A percentile compares a stretch with the other conserved stretches of the same genome.
Evolutionary conservation across 1,140 invertebrate species (phyloP).

Genomic region (Trachymyrmex cornetzi): DNA sequence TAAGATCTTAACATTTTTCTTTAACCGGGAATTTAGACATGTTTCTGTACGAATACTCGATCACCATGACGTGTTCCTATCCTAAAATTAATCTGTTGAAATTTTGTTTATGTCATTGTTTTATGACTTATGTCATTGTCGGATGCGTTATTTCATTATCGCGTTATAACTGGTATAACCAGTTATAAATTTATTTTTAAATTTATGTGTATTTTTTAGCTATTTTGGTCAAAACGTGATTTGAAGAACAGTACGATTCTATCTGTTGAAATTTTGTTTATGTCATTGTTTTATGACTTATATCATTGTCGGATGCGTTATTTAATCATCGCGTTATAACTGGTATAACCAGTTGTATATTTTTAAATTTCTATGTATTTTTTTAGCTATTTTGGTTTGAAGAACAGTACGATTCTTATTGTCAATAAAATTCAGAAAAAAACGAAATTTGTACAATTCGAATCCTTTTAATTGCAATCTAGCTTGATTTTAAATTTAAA

Average conservation of each 20-base stretch:
- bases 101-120: slow-evolving; percentile 4
- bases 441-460: neutral
- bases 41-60: neutral
- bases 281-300: neutral
- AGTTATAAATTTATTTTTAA: neutral
- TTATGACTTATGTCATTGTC: neutral
- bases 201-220: neutral
- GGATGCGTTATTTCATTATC: neutral
- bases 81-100: neutral
- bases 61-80: neutral
- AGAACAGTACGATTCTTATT: neutral
- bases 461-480: neutral
- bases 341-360: neutral
- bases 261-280: neutral
- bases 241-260: neutral
- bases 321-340: neutral
- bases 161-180: neutral
- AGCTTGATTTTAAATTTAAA: neutral
- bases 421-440: neutral
- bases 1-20: slow-evolving; percentile 7
- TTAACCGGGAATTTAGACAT: neutral
- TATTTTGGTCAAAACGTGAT: too few relatives aligned
- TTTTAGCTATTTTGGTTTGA: neutral
- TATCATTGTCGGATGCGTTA: neutral
- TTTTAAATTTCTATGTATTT: neutral